Evolutionary conservation across 1,140 invertebrate species (phyloP).

Genomic region (Trachymyrmex cornetzi): DNA sequence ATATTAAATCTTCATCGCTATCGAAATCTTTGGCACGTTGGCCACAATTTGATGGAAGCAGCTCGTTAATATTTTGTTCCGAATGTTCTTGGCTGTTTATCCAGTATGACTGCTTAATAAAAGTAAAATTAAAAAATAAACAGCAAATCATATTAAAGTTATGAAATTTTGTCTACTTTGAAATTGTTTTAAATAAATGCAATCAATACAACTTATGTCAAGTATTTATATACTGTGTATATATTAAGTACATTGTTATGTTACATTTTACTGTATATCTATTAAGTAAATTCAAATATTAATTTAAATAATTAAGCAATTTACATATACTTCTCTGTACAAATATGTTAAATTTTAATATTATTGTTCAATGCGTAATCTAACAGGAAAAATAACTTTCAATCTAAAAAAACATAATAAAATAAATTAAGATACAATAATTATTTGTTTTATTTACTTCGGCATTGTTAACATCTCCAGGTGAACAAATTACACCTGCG

Average conservation of each 20-base stretch:
- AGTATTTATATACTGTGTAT: no score
- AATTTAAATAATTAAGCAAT: not conserved
- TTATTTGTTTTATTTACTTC: constrained; percentile 81
- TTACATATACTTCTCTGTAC: not conserved
- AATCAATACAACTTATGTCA: not conserved
- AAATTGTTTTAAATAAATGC: not conserved
- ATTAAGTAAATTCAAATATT: not conserved
- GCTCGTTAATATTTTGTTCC: constrained; percentile 79
- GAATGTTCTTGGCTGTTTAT: constrained; percentile 53
- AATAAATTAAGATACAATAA: not conserved
- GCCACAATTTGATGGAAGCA: constrained; percentile 86
- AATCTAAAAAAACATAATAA: constrained; percentile 35
- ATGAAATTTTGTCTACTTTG: constrained; percentile 1
- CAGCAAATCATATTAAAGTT: not conserved
- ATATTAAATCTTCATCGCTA: constrained; percentile 84
- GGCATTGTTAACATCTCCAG: constrained; percentile 74
- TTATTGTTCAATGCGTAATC: not conserved
- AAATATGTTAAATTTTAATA: not conserved
- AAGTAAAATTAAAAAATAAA: constrained; percentile 68
- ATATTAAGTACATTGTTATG: no score
- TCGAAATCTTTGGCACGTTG: constrained; percentile 85
- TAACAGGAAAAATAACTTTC: not conserved
- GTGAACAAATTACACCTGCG: constrained; percentile 89
- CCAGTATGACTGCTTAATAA: constrained; percentile 67
- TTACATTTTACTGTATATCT: no score